Conservation (phyloP, 64 coral and sea anemone genomes). For the Porites australiensis region DNA sequence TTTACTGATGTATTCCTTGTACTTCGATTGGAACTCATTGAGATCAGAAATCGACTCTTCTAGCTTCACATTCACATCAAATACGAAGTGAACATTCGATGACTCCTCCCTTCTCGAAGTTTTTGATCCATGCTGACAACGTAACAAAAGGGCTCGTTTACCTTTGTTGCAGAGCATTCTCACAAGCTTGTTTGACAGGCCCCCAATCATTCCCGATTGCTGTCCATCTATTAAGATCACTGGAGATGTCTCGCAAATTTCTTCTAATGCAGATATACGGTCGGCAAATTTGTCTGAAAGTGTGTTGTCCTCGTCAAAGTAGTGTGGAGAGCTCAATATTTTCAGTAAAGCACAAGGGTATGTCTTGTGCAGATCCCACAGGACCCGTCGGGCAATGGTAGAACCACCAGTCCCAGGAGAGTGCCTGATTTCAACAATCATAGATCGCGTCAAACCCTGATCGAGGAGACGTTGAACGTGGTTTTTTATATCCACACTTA, state of each 20-base stretch:
- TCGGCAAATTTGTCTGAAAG: conserved; percentile 28
- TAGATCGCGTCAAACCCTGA: conserved; percentile 39
- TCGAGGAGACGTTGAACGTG: conserved; percentile 74
- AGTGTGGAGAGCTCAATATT: background rate
- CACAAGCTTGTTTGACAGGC: conserved; percentile 63
- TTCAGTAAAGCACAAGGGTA: conserved; percentile 74
- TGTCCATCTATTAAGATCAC: conserved; percentile 82
- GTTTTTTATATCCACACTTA: conserved; percentile 30
- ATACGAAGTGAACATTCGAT: conserved; percentile 37
- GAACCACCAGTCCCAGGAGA: conserved; percentile 83
- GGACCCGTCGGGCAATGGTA: conserved; percentile 81
- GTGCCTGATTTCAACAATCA: conserved; percentile 80
- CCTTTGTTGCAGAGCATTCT: conserved; percentile 63
- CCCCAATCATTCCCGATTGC: conserved; percentile 54
- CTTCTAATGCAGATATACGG: conserved; percentile 52
- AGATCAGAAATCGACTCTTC: conserved; percentile 77
- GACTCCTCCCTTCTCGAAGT: background rate
- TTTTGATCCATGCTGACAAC: conserved; percentile 59
- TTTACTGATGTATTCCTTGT: conserved; percentile 71
- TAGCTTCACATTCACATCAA: conserved; percentile 63
- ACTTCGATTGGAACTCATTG: conserved; percentile 68
- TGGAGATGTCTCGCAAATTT: conserved; percentile 66
- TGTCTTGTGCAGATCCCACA: conserved; percentile 80
- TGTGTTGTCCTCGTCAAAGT: conserved; percentile 73
- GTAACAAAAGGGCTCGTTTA: conserved; percentile 58